phyloP scores from a whole-genome alignment of 2,113 vertebrate species.

The Leucosticte australis region DNA sequence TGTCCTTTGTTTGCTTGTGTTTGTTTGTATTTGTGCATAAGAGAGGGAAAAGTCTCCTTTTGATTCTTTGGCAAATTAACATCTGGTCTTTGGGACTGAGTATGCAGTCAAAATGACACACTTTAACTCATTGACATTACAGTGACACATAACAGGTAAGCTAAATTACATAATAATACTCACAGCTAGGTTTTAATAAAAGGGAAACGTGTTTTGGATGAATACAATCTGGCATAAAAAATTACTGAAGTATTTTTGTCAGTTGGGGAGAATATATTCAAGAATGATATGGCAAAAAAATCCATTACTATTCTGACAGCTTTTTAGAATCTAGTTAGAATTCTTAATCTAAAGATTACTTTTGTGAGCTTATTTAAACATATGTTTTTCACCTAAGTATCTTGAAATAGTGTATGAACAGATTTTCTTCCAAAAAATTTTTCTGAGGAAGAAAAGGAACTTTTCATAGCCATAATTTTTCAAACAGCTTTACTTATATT shows the following conservation, averaged over 20 bases:
- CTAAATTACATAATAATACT: not conserved
- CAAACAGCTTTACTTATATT: not conserved
- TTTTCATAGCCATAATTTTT: not conserved
- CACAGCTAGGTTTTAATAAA: not conserved
- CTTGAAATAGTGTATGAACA: not conserved
- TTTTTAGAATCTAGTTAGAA: not conserved
- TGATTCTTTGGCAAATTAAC: not conserved
- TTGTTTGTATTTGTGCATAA: not conserved
- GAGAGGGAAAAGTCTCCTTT: not conserved
- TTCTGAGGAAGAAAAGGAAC: not conserved
- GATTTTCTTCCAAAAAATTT: not conserved
- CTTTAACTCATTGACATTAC: not conserved
- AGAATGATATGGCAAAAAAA: not conserved
- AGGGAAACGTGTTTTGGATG: accelerated
- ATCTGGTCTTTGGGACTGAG: not conserved
- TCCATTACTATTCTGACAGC: not conserved
- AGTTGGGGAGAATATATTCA: not conserved
- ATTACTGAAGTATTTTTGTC: not conserved
- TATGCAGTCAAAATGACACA: not conserved
- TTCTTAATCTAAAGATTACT: not conserved
- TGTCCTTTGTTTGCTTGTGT: not conserved
- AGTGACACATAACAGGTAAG: not conserved
- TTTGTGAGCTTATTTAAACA: not conserved
- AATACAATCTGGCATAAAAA: not conserved
- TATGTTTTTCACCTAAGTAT: not conserved